Conservation (phyloP, 2,113 vertebrate genomes). For the Anhinga anhinga region DNA sequence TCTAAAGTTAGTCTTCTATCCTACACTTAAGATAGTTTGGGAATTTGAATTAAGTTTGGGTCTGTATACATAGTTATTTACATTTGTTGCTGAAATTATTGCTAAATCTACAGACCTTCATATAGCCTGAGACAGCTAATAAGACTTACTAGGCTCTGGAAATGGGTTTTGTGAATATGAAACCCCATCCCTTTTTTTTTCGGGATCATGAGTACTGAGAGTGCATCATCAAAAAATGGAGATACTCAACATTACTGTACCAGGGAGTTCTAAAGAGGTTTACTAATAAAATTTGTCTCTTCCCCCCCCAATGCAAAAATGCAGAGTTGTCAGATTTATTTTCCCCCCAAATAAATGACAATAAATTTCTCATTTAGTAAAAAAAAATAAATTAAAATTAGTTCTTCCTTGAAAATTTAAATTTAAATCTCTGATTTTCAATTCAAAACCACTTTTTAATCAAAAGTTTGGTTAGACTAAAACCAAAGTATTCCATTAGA, state of each 20-base stretch:
- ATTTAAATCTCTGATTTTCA: not conserved
- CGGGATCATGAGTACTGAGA: not conserved
- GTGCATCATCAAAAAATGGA: not conserved
- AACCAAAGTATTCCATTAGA: not conserved
- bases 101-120: not conserved
- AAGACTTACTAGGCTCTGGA: not conserved
- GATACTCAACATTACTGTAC: not conserved
- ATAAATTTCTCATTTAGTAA: not conserved
- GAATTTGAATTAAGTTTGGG: not conserved
- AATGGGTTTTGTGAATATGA: not conserved
- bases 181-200: not conserved
- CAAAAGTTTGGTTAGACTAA: not conserved
- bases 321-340: not conserved
- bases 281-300: not conserved
- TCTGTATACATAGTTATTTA: not conserved
- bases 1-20: not conserved
- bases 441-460: not conserved
- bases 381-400: too few species aligned
- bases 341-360: rapidly evolving
- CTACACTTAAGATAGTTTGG: not conserved
- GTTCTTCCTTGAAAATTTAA: not conserved
- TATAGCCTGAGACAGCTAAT: not conserved
- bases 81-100: not conserved
- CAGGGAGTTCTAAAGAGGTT: not conserved
- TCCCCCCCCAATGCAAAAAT: not conserved